Percentiles rank a stretch among this genome's conserved stretches.
phyloP scores from a whole-genome alignment of 2,113 vertebrate genomes.

The Charina bottae region DNA sequence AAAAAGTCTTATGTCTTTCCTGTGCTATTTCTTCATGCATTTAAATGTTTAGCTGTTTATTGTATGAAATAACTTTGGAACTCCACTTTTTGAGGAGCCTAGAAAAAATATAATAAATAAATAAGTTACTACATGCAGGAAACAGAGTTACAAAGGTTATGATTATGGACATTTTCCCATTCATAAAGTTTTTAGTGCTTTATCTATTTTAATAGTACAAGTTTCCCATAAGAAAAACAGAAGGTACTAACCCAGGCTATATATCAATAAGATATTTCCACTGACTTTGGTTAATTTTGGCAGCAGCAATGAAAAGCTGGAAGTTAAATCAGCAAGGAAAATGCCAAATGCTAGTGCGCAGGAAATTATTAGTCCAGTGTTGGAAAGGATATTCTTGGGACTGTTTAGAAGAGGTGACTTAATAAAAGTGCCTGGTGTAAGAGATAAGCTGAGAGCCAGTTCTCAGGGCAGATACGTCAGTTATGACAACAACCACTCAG shows the following conservation, averaged over 20 bases:
- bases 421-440: neutral
- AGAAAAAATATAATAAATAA: neutral
- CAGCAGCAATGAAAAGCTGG: neutral
- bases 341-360: neutral
- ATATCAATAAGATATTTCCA: slow-evolving; percentile 12
- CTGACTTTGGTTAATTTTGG: slow-evolving; percentile 4
- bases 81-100: neutral
- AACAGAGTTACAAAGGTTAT: neutral
- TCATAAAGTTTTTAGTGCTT: neutral
- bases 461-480: neutral
- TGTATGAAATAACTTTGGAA: neutral
- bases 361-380: slow-evolving; percentile 6
- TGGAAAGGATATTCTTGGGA: neutral
- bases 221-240: neutral
- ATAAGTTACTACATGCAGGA: neutral
- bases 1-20: neutral
- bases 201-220: neutral
- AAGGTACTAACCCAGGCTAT: neutral
- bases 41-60: neutral
- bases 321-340: slow-evolving; percentile 13
- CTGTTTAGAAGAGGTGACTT: neutral
- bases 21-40: neutral
- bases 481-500: neutral
- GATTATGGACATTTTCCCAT: neutral
- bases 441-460: neutral